Base-by-base conservation (phyloP, 1,140 invertebrate species). In the Bicyclus anynana region DNA sequence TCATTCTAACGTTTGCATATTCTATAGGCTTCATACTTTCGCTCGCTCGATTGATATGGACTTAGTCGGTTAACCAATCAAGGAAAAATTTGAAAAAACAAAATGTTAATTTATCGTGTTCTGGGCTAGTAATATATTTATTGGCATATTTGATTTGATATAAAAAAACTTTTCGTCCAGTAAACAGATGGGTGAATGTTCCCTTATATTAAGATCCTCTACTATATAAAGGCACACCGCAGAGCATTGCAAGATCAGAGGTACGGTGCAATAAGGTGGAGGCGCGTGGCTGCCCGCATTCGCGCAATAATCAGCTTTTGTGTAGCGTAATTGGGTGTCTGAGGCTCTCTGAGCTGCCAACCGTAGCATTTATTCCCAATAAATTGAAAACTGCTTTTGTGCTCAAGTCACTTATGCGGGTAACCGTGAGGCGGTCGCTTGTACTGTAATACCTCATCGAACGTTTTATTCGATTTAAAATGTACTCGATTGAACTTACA, bases 331-430 rank as follows among this genome's bases (percentile, higher is more conserved):
- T 88, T 88, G 83, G 83, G 85, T 86, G 83, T 85, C 83, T 86
- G 81, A 88, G 83, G 83, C 83, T 86, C 81, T 85, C 83, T 86
- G 81, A 88, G 82, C 81, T 86, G 77, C 78, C 81, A 86, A 80
- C 81, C 80, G 74, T 74, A 77, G 80, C 85, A 86, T 88, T 88
- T 88, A 88, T 86, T 84, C 76, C 69, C 73, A 74, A 85, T 86
- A 86, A 86, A 88, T 85, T 86, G 76, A 82, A 85, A 87, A 82
- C 75, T 87, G 76, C 76, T 83, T 57, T 84, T 84, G 77, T 83
- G 74, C 75, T 72, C 75, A 61, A 81, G 81, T 84, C 74, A 72
- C 72, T 78, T 67, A 67, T 72, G 68, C 74, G 73, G 59, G 63
- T 62, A 62, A 55, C 61, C 62, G 2, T 4, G 13, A 40, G 37